These are phyloP conservation scores for Eutolmus rufibarbis DNA, from an alignment of 2,888 invertebrate genomes.

Conservation along the genomic window DNA sequence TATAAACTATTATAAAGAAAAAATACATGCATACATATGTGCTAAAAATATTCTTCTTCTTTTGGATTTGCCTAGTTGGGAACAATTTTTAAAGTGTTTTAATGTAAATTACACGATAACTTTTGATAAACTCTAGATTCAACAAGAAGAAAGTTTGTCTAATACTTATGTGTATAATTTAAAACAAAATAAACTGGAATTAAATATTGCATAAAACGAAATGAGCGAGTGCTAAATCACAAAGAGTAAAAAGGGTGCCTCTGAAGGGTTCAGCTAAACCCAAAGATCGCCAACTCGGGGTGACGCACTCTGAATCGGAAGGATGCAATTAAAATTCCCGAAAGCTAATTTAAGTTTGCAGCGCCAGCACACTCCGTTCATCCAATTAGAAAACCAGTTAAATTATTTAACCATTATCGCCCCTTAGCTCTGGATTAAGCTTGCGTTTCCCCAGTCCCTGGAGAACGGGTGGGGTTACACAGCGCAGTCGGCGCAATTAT, in stretches of 20 bases:
- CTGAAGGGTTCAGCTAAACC: neutral
- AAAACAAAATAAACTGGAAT: neutral
- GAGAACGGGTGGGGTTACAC: neutral
- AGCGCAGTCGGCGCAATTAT: neutral
- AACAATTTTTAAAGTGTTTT: too few species aligned
- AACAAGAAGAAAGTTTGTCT: neutral
- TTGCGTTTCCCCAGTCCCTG: neutral
- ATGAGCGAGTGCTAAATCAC: constrained; percentile 44
- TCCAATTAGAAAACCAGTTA: constrained; percentile 15
- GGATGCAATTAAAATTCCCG: constrained; percentile 42
- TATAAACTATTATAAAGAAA: too few species aligned
- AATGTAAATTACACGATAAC: too few species aligned
- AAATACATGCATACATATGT: too few species aligned
- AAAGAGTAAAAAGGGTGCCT: constrained; percentile 32
- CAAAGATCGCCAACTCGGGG: neutral
- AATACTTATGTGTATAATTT: neutral
- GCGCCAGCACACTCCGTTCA: neutral
- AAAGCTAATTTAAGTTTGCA: constrained; percentile 33
- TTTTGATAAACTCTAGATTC: too few species aligned
- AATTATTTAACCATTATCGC: constrained; percentile 3
- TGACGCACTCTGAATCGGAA: neutral
- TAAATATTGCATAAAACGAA: neutral
- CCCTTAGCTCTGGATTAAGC: neutral
- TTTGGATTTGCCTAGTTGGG: too few species aligned
- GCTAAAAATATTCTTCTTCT: too few species aligned